Evolutionary conservation across 2,888 invertebrate species (phyloP).

Genomic region (Lasioglossum villosulum): DNA sequence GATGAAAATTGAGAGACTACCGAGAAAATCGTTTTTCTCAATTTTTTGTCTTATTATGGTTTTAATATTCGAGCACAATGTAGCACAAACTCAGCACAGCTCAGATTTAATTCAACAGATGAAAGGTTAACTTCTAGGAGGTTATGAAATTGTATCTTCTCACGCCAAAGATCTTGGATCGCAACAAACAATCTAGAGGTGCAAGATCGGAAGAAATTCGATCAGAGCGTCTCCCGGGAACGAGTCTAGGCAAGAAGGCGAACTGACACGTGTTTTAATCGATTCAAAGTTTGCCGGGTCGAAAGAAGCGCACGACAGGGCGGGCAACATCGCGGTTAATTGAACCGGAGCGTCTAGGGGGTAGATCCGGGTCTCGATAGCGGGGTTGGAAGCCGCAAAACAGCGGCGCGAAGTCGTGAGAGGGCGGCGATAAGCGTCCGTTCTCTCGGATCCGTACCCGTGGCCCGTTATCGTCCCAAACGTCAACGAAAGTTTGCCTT

Average conservation of each 20-base stretch:
- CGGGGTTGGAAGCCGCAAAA: conserved; percentile 46
- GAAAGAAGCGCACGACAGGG: conserved; percentile 22
- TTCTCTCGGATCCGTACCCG: conserved; percentile 51
- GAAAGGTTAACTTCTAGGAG: too few relatives aligned
- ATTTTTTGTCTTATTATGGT: too few relatives aligned
- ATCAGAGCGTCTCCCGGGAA: neutral
- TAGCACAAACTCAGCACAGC: too few relatives aligned
- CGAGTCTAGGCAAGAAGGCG: neutral
- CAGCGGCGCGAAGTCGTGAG: conserved; percentile 49
- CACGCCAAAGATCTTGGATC: neutral
- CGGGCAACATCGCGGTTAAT: conserved; percentile 59
- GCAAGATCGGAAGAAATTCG: too few relatives aligned
- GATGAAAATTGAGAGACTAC: too few relatives aligned
- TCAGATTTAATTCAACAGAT: too few relatives aligned
- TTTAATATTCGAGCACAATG: too few relatives aligned
- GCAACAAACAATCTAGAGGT: neutral
- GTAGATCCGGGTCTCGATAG: conserved; percentile 42
- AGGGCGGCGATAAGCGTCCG: conserved; percentile 61
- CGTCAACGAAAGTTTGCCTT: conserved; percentile 82
- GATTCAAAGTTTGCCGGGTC: neutral
- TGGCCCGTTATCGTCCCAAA: conserved; percentile 77
- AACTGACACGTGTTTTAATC: neutral
- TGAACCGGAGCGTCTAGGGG: conserved; percentile 39
- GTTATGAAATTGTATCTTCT: neutral
- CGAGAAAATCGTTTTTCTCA: too few relatives aligned